These are phyloP conservation scores for Dallia pectoralis DNA, from an alignment of 2,797 vertebrate species.

Conservation along the genomic window DNA sequence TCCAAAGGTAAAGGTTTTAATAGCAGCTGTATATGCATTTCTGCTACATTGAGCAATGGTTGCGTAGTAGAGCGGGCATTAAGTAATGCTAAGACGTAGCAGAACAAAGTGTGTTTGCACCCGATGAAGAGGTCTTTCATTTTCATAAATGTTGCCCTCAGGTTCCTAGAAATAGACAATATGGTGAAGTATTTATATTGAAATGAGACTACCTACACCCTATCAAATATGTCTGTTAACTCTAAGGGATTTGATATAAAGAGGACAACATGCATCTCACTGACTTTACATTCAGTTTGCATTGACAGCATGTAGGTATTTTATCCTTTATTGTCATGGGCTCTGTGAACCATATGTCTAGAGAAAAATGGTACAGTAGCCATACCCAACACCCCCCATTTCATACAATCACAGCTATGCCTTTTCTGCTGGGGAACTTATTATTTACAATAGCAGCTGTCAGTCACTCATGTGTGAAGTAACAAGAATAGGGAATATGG, in stretches of 20 bases:
- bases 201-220: background rate
- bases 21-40: constrained; percentile 47
- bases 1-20: constrained; percentile 69
- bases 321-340: background rate
- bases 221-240: background rate
- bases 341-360: background rate
- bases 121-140: constrained; percentile 1
- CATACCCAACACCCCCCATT: constrained; percentile 36
- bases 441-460: constrained; percentile 56
- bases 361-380: constrained; percentile 24
- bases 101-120: background rate
- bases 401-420: constrained; percentile 39
- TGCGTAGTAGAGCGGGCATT: constrained; percentile 38
- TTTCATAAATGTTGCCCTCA: background rate
- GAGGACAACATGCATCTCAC: background rate
- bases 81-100: constrained; percentile 23
- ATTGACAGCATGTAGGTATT: background rate
- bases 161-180: background rate
- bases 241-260: background rate
- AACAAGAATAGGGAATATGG: constrained; percentile 46
- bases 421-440: constrained; percentile 48
- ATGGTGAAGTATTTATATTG: background rate
- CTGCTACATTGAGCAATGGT: constrained; percentile 29
- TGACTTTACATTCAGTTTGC: background rate
- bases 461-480: constrained; percentile 51